Evolutionary conservation across 2,113 vertebrate genomes (phyloP).

Genomic region (Syngnathus scovelli): DNA sequence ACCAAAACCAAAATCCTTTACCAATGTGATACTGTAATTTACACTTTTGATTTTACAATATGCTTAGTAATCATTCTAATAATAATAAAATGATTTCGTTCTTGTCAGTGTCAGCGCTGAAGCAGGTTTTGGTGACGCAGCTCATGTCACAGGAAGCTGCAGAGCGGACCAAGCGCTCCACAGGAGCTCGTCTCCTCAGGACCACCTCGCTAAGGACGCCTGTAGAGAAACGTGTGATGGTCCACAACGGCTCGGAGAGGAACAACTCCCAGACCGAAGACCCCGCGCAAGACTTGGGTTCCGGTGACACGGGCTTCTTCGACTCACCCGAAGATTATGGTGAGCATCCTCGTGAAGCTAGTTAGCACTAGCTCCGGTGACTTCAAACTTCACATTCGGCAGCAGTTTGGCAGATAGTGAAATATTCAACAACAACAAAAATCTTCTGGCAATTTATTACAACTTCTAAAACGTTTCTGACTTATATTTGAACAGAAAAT

Average conservation of each 20-base stretch:
- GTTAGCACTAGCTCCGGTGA: too few relatives aligned
- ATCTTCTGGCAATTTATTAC: too few relatives aligned
- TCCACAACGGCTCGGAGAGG: conserved; percentile 59
- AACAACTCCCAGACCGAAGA: conserved; percentile 44
- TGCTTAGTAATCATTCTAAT: not conserved
- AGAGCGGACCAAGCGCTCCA: conserved; percentile 54
- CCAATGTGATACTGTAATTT: not conserved
- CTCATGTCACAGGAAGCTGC: conserved; percentile 71
- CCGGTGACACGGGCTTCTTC: conserved; percentile 81
- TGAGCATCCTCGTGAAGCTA: conserved; percentile 34
- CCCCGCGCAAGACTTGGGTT: conserved; percentile 59
- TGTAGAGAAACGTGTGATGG: conserved; percentile 52
- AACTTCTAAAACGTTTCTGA: too few relatives aligned
- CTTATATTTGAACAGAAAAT: too few relatives aligned
- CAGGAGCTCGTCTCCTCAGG: conserved; percentile 67
- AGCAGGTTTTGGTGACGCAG: conserved; percentile 73
- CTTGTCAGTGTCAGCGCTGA: conserved; percentile 68
- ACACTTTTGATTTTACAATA: not conserved
- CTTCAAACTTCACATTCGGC: too few relatives aligned
- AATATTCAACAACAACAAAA: too few relatives aligned
- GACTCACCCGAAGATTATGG: conserved; percentile 81
- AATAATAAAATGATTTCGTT: not conserved
- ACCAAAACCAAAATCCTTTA: not conserved
- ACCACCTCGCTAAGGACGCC: conserved; percentile 72
- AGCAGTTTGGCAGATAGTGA: too few relatives aligned